Evolutionary conservation across 2,113 vertebrate species (phyloP), one percentile per base, ranked within the genome.

Genomic region (Lasiurus borealis): DNA sequence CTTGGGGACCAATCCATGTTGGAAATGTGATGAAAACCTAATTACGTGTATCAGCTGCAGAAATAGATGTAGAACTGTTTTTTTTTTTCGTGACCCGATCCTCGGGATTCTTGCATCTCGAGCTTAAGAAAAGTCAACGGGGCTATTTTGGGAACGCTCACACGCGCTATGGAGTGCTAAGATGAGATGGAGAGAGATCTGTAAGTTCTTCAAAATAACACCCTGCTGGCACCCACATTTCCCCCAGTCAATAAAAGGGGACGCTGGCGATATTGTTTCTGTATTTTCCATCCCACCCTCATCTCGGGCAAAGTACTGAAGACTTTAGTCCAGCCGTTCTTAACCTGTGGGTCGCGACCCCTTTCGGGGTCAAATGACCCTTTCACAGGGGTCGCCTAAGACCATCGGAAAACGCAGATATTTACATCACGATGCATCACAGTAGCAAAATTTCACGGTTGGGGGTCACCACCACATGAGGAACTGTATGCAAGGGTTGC

Each of bases 1-100:
- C 92, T 80, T 69, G n/a, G 62, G 75, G 82, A 90, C 85, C 69
- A 88, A 92, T 40, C 62, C 90, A 92, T 85, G 90, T 82, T 85
- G 96, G 85, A 97, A 92, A 90, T 36, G 90, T 95, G 95, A 95
- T 71, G 96, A 83, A 96, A 96, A 92, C 69, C 95, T 96, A 96
- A 97, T 97, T 95, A 93, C 72, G 91, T 91, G 72, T 29, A 66
- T 82, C 78, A 71, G 95, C 46, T 88, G 95, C 68, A 88, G 72
- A 93, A 95, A 82, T 46, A 93, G 81, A n/a, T n/a, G 93, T 64
- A 66, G 69, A 90, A 85, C 50, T 82, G 14, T n/a, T n/a, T n/a
- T n/a, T n/a, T 86, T 92, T 82, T 92, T 83, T 83, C 72, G 88
- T 83, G 94, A 88, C 94, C 85, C 18, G 54, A 77, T 96, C 87